A percentile compares a stretch with the other conserved stretches of the same genome.
Conservation (phyloP, 2,888 invertebrate species). For the Aricia artaxerxes region DNA sequence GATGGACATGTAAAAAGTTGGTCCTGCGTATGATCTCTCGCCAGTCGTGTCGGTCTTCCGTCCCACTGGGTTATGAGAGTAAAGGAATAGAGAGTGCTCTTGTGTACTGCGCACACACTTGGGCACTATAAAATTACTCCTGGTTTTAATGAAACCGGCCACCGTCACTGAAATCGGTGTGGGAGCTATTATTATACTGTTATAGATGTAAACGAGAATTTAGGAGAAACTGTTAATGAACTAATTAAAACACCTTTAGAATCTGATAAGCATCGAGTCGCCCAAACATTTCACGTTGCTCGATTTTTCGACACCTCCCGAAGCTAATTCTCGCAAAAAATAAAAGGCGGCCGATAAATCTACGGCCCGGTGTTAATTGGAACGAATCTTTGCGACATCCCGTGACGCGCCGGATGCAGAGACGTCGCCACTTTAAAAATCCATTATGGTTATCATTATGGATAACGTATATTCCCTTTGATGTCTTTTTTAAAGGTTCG, state of each 20-base stretch:
- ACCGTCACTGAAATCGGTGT: too few relatives aligned
- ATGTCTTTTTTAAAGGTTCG: not conserved
- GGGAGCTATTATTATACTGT: too few relatives aligned
- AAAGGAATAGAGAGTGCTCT: too few relatives aligned
- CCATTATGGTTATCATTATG: conserved; percentile 27
- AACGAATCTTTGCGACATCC: conserved; percentile 63
- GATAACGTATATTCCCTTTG: conserved; percentile 20
- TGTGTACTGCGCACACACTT: too few relatives aligned
- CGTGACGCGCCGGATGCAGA: conserved; percentile 38
- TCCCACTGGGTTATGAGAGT: too few relatives aligned
- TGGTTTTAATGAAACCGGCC: too few relatives aligned
- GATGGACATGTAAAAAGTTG: too few relatives aligned
- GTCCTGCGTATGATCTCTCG: too few relatives aligned
- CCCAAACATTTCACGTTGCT: not conserved
- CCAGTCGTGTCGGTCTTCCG: too few relatives aligned
- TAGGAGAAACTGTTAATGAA: not conserved
- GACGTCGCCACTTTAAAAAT: conserved; percentile 27
- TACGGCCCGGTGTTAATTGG: conserved; percentile 74
- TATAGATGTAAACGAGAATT: not conserved
- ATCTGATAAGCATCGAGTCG: not conserved
- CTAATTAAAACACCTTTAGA: not conserved
- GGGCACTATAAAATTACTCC: too few relatives aligned
- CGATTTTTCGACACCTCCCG: conserved; percentile 58
- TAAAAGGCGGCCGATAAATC: conserved; percentile 67
- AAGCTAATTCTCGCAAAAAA: conserved; percentile 65